A percentile compares a stretch with the other conserved stretches of the same genome.
Evolutionary conservation across 2,888 invertebrate genomes (phyloP).

Genomic region (Candidula unifasciata): DNA sequence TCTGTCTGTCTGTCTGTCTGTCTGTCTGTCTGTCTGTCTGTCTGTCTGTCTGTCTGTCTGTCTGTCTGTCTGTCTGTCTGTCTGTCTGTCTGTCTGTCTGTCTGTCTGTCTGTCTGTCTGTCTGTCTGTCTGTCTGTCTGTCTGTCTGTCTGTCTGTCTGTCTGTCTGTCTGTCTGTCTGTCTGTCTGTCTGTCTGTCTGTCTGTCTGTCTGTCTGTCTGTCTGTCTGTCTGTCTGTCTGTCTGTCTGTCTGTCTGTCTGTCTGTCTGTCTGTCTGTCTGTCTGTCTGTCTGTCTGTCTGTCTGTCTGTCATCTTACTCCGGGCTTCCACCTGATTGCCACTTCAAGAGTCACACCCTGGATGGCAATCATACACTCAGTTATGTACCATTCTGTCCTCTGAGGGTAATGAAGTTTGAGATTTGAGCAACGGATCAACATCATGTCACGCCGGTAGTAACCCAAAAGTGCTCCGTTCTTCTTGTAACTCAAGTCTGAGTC

Average conservation of each 20-base stretch:
- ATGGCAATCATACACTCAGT: too few relatives aligned
- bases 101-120: too few relatives aligned
- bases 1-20: not conserved
- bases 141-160: not conserved
- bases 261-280: not conserved
- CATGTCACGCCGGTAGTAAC: too few relatives aligned
- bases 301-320: not conserved
- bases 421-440: too few relatives aligned
- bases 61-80: conserved; percentile 8
- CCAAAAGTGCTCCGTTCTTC: too few relatives aligned
- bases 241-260: not conserved
- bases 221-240: not conserved
- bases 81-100: not conserved
- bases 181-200: not conserved
- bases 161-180: not conserved
- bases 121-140: not conserved
- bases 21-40: not conserved
- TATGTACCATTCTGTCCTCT: too few relatives aligned
- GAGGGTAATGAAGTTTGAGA: too few relatives aligned
- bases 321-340: too few relatives aligned
- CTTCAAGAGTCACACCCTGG: too few relatives aligned
- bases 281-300: conserved; percentile 2
- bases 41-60: not conserved
- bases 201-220: not conserved
- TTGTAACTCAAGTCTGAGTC: too few relatives aligned